phyloP scores from a whole-genome alignment of 2,888 invertebrate genomes.

The Lissonota sp. region DNA sequence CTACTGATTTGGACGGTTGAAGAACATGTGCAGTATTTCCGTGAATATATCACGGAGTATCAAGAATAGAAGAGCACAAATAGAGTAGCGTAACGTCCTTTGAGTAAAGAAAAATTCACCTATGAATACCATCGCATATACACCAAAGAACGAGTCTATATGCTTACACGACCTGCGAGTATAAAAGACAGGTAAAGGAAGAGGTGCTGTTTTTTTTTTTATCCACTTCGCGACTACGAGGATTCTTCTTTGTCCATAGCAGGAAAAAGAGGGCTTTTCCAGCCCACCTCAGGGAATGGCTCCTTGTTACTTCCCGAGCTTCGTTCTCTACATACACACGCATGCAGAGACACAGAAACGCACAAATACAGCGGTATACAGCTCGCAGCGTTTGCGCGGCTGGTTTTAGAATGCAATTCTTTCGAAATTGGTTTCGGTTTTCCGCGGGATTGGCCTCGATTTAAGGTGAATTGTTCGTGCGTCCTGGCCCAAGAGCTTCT shows the following conservation, averaged over 20 bases:
- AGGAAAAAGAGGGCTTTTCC: neutral
- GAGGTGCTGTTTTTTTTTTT: slow-evolving; percentile 50
- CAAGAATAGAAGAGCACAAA: slow-evolving; percentile 23
- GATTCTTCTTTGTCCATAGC: slow-evolving; percentile 35
- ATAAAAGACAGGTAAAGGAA: slow-evolving; percentile 9
- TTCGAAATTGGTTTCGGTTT: slow-evolving; percentile 79
- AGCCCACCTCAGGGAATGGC: slow-evolving; percentile 7
- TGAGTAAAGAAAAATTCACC: slow-evolving; percentile 60
- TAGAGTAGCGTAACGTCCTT: slow-evolving; percentile 47
- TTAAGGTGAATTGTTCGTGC: slow-evolving; percentile 73
- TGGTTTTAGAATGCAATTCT: slow-evolving; percentile 80
- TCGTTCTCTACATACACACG: neutral
- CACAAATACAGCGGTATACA: neutral
- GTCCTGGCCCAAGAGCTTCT: slow-evolving; percentile 1
- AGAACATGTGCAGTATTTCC: slow-evolving; percentile 47
- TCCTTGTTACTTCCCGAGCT: neutral
- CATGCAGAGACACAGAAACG: neutral
- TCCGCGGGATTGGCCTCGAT: slow-evolving; percentile 77
- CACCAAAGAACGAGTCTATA: slow-evolving; percentile 9
- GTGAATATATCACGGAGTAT: slow-evolving; percentile 26
- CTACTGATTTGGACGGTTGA: slow-evolving; percentile 16
- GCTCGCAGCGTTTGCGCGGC: slow-evolving; percentile 71
- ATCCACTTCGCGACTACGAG: slow-evolving; percentile 65
- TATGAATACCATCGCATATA: slow-evolving; percentile 66
- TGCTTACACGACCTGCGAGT: slow-evolving; percentile 1